These are phyloP conservation scores for Stercorarius parasiticus DNA, from an alignment of 2,113 vertebrate genomes.

Conservation along the genomic window DNA sequence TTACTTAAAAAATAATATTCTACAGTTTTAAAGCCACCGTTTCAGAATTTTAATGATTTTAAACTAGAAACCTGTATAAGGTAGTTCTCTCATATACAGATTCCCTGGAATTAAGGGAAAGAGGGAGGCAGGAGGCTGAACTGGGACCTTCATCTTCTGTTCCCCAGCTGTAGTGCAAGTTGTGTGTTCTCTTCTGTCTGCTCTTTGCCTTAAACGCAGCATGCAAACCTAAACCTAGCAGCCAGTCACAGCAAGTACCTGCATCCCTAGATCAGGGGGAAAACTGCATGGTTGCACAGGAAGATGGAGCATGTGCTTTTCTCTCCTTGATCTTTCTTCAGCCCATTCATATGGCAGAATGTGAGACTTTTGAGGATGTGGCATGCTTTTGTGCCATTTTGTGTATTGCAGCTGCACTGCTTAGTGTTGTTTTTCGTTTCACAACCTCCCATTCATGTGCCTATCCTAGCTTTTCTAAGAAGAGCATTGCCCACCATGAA, in stretches of 20 bases:
- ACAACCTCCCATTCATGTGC: neutral
- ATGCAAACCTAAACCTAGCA: neutral
- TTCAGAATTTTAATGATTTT: neutral
- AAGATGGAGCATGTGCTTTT: neutral
- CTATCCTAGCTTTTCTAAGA: neutral
- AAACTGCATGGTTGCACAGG: neutral
- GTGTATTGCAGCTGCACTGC: fast-evolving
- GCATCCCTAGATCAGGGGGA: neutral
- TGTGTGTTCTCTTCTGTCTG: neutral
- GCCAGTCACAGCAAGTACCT: neutral
- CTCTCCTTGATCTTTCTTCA: neutral
- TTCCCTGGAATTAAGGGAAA: neutral
- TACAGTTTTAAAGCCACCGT: neutral
- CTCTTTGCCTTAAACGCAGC: neutral
- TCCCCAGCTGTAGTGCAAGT: neutral
- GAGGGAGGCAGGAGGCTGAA: neutral
- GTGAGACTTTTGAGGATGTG: neutral
- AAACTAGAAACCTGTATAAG: neutral
- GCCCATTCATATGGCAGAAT: fast-evolving
- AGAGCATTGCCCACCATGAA: neutral
- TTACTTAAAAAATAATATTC: neutral
- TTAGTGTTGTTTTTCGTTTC: neutral
- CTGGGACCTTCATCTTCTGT: neutral
- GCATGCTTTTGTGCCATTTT: neutral
- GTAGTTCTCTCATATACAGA: neutral